Evolutionary conservation across 2,113 vertebrate genomes (phyloP), one percentile per base, ranked within the genome.

Genomic region (Anhinga rufa): DNA sequence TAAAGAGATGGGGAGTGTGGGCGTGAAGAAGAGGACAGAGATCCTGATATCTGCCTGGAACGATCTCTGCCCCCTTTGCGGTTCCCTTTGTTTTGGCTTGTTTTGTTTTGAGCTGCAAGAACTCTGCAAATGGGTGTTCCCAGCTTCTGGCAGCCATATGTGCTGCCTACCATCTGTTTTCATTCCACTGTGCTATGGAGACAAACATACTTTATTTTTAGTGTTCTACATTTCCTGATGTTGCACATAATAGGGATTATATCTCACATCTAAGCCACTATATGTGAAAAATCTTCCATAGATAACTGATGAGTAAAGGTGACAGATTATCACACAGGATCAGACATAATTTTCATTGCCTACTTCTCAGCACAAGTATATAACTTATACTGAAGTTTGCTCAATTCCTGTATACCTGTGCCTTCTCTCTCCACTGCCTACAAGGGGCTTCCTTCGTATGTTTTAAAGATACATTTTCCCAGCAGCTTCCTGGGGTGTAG

Each of bases 121-220:
- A 91, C 70, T 87, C 82, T 76, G 74, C 54, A 69, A 95, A 91
- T 62, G 93, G 84, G 78, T 86, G 92, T 92, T 96, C 76, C 82
- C 82, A 77, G 79, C 68, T 96, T 90, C 95, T 94, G 91, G 90
- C 82, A 82, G 87, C 88, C 87, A 74, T 74, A 90, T 74, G 93
- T 80, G 88, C 82, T 93, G 78, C 88, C 84, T 88, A 58, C 78
- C 92, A 94, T 96, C 93, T 96, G 94, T 90, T 95, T 96, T 95
- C 91, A 88, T 93, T 92, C 92, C 85, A 79, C 57, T 7, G 40
- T 42, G 52, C 82, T 93, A 76, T 74, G 87, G 96, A 93, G 78
- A 93, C 87, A 91, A 94, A 88, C 49, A 72, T 20, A 42, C 25
- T 96, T 91, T 87, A 82, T 95, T 93, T 96, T 97, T 79, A 90